Evolutionary conservation across 2,888 invertebrate genomes (phyloP).

Genomic region (Chymomyza caudatula): DNA sequence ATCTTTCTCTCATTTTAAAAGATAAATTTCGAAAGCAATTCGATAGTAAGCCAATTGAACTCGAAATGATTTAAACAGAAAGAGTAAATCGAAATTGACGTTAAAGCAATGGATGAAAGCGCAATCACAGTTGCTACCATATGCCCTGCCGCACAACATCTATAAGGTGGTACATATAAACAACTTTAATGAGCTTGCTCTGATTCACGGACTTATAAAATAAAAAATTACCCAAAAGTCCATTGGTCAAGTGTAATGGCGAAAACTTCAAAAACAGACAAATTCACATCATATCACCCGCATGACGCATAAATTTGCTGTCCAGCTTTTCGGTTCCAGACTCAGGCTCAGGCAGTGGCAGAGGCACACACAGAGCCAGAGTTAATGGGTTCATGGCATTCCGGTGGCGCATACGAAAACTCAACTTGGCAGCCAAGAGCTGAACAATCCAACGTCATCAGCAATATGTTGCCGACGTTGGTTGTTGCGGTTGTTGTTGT

Average conservation of each 20-base stretch:
- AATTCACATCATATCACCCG: constrained; percentile 43
- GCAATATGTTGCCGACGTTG: constrained; percentile 58
- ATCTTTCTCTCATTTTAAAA: no score
- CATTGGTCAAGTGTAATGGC: constrained; percentile 6
- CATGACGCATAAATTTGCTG: constrained; percentile 61
- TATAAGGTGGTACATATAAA: neutral
- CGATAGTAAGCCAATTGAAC: neutral
- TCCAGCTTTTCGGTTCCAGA: neutral
- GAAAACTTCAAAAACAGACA: constrained; percentile 11
- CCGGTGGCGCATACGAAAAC: constrained; percentile 65
- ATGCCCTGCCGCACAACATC: neutral
- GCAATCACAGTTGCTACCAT: neutral
- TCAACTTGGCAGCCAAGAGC: constrained; percentile 42
- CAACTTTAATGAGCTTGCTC: neutral
- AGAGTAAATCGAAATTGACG: neutral
- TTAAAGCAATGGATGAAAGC: neutral
- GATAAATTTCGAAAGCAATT: no score
- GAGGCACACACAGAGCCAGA: constrained; percentile 13
- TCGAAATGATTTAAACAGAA: neutral
- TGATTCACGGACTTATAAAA: neutral
- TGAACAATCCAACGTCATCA: constrained; percentile 51
- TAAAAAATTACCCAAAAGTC: constrained; percentile 5
- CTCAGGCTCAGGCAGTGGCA: neutral
- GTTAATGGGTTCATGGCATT: constrained; percentile 69
- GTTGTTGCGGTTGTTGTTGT: constrained; percentile 4